Conservation (phyloP, 2,113 vertebrate species). For the Oncorhynchus gorbuscha region DNA sequence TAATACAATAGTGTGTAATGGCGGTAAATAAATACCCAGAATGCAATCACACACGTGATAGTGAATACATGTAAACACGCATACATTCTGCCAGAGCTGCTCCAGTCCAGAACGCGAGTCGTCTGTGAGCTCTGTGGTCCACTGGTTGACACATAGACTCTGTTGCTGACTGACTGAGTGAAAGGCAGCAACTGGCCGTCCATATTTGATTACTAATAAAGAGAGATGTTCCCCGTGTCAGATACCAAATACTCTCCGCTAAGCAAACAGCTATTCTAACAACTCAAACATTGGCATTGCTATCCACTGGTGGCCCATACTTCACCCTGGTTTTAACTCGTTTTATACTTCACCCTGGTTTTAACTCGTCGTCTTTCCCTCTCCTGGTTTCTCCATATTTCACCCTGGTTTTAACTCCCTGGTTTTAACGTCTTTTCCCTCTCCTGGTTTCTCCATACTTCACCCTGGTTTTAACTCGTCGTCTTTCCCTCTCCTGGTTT, state of each 20-base stretch:
- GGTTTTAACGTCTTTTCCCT: neutral
- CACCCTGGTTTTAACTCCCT: no score
- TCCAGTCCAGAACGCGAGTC: conserved; percentile 1
- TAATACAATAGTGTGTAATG: conserved; percentile 2
- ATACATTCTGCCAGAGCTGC: conserved; percentile 1
- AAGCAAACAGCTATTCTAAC: conserved; percentile 99
- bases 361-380: no score
- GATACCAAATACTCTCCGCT: conserved; percentile 97
- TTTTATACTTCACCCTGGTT: neutral
- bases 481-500: no score
- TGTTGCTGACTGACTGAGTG: conserved; percentile 76
- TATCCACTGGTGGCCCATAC: conserved; percentile 82
- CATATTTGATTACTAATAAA: conserved; percentile 99
- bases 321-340: conserved; percentile 71
- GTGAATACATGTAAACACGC: neutral
- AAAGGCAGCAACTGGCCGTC: conserved; percentile 95
- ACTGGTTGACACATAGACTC: conserved; percentile 66
- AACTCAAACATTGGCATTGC: conserved; percentile 99
- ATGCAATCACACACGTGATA: neutral
- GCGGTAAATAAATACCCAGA: neutral
- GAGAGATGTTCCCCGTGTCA: conserved; percentile 99
- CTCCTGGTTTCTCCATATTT: no score
- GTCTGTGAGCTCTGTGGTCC: conserved; percentile 75
- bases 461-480: no score
- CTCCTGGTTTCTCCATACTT: neutral